These are phyloP conservation scores for Ditula angustiorana DNA, from an alignment of 2,888 invertebrate species.

Conservation along the genomic window DNA sequence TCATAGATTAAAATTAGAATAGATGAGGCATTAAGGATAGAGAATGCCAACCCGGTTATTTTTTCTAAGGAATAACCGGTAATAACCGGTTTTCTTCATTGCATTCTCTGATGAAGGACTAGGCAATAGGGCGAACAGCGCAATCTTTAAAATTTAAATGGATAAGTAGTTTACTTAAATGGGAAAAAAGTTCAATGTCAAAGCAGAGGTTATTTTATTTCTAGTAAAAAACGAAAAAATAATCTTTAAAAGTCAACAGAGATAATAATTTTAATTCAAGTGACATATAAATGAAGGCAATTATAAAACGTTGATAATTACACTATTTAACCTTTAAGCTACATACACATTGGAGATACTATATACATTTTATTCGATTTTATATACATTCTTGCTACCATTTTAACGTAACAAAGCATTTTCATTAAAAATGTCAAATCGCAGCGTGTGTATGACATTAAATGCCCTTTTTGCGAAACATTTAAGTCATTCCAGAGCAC, in stretches of 20 bases:
- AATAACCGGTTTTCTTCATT: too few relatives aligned
- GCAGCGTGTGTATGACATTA: constrained; percentile 19
- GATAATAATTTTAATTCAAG: constrained; percentile 5
- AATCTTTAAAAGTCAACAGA: constrained; percentile 10
- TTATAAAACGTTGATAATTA: neutral
- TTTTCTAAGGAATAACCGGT: too few relatives aligned
- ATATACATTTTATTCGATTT: neutral
- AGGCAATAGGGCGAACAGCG: too few relatives aligned
- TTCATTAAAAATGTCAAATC: constrained; percentile 6
- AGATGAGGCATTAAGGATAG: too few relatives aligned
- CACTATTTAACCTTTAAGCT: neutral
- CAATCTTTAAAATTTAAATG: too few relatives aligned
- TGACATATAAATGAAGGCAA: constrained; percentile 13
- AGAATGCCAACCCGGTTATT: too few relatives aligned
- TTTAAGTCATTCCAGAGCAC: neutral
- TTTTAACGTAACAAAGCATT: neutral
- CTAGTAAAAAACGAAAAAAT: neutral
- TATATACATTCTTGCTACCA: neutral
- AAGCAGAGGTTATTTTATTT: neutral
- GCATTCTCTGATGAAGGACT: too few relatives aligned
- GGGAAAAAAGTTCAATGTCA: neutral
- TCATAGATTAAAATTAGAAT: too few relatives aligned
- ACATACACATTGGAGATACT: too few relatives aligned
- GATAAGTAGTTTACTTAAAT: neutral
- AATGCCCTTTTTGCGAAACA: constrained; percentile 19